Conservation (phyloP, 2,888 invertebrate species). For the Pherbina coryleti region DNA sequence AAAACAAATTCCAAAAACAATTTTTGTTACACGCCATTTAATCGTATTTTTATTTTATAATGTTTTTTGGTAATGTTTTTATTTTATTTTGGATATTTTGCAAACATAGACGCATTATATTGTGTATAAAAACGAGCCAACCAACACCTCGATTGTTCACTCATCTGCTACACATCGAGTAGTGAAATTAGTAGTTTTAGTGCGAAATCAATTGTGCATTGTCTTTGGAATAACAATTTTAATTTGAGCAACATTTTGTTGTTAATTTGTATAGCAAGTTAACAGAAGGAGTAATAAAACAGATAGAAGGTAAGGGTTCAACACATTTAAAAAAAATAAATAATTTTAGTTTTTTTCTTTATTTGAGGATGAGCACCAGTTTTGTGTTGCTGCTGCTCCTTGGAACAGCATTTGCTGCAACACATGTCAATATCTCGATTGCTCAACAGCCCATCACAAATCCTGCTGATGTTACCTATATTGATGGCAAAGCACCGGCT, state of each 20-base stretch:
- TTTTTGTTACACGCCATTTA: conserved; percentile 7
- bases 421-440: conserved; percentile 64
- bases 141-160: conserved; percentile 47
- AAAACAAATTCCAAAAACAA: conserved; percentile 39
- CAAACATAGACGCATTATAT: conserved; percentile 34
- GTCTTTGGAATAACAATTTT: conserved; percentile 17
- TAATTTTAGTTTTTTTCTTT: neutral
- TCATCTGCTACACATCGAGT: conserved; percentile 52
- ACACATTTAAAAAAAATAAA: neutral
- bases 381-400: conserved; percentile 56
- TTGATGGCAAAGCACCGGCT: conserved; percentile 64
- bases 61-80: conserved; percentile 23
- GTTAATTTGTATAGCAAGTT: conserved; percentile 2
- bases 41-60: conserved; percentile 37
- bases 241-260: conserved; percentile 15
- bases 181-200: conserved; percentile 46
- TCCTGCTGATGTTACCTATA: conserved; percentile 73
- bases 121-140: conserved; percentile 54
- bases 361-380: conserved; percentile 48
- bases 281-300: neutral
- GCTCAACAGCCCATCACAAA: conserved; percentile 61
- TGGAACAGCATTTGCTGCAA: conserved; percentile 54
- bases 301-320: conserved; percentile 4
- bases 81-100: conserved; percentile 27
- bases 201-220: neutral